These are phyloP conservation scores for Lepidocyrtoides sp. DNA, from an alignment of 2,888 invertebrate species.

Conservation along the genomic window DNA sequence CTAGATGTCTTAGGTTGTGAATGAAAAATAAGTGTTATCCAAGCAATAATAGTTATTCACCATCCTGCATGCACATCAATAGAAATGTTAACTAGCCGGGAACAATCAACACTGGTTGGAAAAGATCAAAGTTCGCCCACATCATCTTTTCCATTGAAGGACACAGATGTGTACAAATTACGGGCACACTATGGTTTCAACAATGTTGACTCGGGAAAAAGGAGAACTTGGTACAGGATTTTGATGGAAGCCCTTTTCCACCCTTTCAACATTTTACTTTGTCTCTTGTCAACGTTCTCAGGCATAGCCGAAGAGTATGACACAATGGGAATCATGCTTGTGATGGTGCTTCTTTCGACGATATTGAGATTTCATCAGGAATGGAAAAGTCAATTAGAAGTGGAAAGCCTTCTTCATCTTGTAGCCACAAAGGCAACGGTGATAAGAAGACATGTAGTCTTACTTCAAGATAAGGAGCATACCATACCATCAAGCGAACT, in stretches of 20 bases:
- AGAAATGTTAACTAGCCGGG: too few species aligned
- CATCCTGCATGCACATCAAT: too few species aligned
- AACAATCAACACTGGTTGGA: too few species aligned
- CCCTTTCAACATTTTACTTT: constrained; percentile 80
- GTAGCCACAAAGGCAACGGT: constrained; percentile 70
- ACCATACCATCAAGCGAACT: constrained; percentile 56
- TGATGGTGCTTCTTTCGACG: constrained; percentile 77
- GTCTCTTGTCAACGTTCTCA: constrained; percentile 41
- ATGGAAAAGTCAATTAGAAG: constrained; percentile 73
- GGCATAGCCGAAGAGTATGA: constrained; percentile 51
- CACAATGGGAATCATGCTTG: constrained; percentile 76
- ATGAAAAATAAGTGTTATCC: too few species aligned
- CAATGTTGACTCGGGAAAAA: constrained; percentile 53
- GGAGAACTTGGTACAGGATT: constrained; percentile 68
- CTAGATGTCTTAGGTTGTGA: too few species aligned
- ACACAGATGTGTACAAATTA: too few species aligned
- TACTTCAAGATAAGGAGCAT: neutral
- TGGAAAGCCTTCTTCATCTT: constrained; percentile 50
- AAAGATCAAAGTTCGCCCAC: too few species aligned
- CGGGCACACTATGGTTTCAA: constrained; percentile 43
- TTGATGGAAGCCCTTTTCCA: constrained; percentile 63
- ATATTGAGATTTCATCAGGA: constrained; percentile 76
- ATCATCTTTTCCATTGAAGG: too few species aligned
- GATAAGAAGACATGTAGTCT: constrained; percentile 4
- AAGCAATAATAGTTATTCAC: too few species aligned